Base-by-base conservation (phyloP, 2,113 vertebrate species). In the Xenopus borealis region DNA sequence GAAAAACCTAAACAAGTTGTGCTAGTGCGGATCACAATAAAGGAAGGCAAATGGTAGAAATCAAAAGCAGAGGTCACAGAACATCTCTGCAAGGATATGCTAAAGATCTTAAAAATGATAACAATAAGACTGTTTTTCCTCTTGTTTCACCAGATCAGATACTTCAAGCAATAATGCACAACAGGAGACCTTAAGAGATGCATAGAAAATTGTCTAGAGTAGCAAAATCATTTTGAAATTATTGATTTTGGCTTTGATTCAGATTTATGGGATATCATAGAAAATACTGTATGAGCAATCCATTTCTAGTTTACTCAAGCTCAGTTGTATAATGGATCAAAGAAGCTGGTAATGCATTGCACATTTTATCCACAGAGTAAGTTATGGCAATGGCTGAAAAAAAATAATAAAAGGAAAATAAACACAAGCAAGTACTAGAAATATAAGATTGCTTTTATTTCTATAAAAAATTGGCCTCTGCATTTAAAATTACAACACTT, bases 161-260 rank as follows among this genome's bases (percentile, higher is more conserved):
- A 23, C 46, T 69, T 10, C 45, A 10, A 63, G 66, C 23, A 53
- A 62, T 63, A 53, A 55, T 14, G 12, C 65, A 23, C 66, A 14
- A 30, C 66, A 50, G 73, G 58, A 53, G 14, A 14, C 73, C 58
- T n/a, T 30, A 52, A 20, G 33, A 75, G 58, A 69, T 44, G 73
- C 73, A 63, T 27, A 23, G 73, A 69, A 52, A 45, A 53, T 75
- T 44, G 73, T 69, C 44, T 23, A 45, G n/a, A 70, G 66, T 19
- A 57, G 74, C 59, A 14, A 53, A 70, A 70, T 70, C 59, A 64
- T 70, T 75, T 46, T 70, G 67, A 64, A 75, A 63, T 62, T 62
- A 75, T 75, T 75, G 58, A 75, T 75, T 62, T 55, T 68, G 66
- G 23, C 45, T 62, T 61, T 33, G 72, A 69, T 52, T 76, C 47